A percentile compares a stretch with the other conserved stretches of the same genome.
Conservation (phyloP, 2,113 vertebrate genomes). For the Salvelinus fontinalis region DNA sequence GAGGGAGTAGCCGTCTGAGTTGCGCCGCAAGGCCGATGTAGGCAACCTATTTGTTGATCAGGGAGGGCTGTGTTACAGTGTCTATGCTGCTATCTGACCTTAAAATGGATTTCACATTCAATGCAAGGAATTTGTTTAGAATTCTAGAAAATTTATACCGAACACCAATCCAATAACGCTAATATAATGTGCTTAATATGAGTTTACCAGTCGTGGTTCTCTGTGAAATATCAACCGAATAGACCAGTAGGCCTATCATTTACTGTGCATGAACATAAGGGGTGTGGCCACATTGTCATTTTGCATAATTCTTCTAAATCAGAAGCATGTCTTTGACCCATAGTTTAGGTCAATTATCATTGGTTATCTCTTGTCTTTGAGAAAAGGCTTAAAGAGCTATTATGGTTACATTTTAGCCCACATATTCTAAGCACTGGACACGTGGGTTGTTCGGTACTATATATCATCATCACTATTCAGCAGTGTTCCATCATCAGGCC, state of each 20-base stretch:
- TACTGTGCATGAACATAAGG: constrained; percentile 34
- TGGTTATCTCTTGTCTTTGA: not conserved
- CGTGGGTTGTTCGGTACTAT: not conserved
- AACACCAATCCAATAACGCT: not conserved
- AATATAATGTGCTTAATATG: not conserved
- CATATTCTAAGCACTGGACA: not conserved
- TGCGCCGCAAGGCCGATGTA: not conserved
- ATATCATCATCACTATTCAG: not conserved
- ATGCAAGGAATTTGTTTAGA: not conserved
- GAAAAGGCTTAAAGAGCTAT: not conserved
- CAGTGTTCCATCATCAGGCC: too few species aligned
- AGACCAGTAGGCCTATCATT: not conserved
- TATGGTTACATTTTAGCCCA: not conserved
- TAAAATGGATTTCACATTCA: not conserved
- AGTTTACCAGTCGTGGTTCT: not conserved
- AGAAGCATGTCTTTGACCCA: not conserved
- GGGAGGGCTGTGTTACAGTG: not conserved
- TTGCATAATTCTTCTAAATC: constrained; percentile 17
- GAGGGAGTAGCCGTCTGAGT: not conserved
- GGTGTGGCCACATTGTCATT: constrained; percentile 56
- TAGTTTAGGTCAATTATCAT: not conserved
- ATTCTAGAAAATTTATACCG: not conserved
- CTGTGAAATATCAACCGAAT: constrained; percentile 15
- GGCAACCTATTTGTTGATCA: not conserved
- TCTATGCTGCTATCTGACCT: not conserved